Percentiles rank a stretch among this genome's conserved stretches.
Evolutionary conservation across 2,888 invertebrate genomes (phyloP).

Genomic region (Zaprionus obscuricornis): DNA sequence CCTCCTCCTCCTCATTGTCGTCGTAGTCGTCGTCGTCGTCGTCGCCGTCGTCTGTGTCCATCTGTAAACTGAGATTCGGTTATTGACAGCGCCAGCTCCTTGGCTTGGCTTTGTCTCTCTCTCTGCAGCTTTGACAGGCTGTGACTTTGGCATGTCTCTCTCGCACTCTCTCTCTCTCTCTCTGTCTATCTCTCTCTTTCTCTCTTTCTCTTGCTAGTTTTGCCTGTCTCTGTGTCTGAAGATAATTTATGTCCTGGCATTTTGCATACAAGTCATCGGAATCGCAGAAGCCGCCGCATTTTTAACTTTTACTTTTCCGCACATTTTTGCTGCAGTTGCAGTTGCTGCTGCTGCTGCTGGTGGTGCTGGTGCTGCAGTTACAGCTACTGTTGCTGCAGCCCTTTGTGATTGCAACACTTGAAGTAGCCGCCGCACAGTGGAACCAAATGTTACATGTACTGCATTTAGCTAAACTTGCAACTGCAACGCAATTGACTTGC

Average conservation of each 20-base stretch:
- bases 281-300: conserved; percentile 45
- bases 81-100: conserved; percentile 58
- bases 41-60: conserved; percentile 47
- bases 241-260: conserved; percentile 74
- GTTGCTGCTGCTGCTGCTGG: conserved; percentile 4
- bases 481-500: neutral
- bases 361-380: conserved; percentile 10
- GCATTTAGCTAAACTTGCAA: too few species aligned
- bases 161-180: conserved; percentile 10
- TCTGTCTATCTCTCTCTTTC: neutral
- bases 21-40: too few species aligned
- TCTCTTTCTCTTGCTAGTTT: conserved; percentile 37
- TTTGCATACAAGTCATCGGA: conserved; percentile 54
- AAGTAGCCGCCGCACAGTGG: conserved; percentile 34
- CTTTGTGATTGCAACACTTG: conserved; percentile 56
- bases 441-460: too few species aligned
- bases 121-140: conserved; percentile 31
- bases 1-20: too few species aligned
- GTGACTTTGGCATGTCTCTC: conserved; percentile 15
- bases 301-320: conserved; percentile 74
- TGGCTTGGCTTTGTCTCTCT: conserved; percentile 8
- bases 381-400: conserved; percentile 20
- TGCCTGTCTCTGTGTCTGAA: conserved; percentile 70
- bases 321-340: conserved; percentile 23
- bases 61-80: conserved; percentile 64